Evolutionary conservation across 2,113 vertebrate species (phyloP), one percentile per base, ranked within the genome.

Genomic region (Ceratotherium simum): DNA sequence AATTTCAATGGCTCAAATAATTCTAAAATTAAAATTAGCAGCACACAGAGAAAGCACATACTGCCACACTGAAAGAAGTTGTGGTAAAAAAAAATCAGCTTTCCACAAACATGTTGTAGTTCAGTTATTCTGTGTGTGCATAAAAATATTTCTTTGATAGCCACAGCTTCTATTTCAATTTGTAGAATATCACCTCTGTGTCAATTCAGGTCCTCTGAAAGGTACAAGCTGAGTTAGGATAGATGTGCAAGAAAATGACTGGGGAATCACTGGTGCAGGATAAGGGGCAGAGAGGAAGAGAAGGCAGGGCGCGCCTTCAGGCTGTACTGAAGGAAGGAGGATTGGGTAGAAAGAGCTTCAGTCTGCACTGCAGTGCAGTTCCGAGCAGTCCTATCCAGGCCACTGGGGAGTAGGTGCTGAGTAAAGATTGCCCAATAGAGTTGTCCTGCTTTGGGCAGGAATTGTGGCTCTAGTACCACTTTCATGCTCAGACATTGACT

Each of bases 21-120:
- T 93, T 87, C 54, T 96, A 83, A 96, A 95, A 80, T 84, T 67
- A 25, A 83, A 82, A 76, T 90, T 14, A 93, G 9, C 11, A 48
- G 2, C n/a, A 65, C 67, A 36, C 9, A 86, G 67, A 76, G 23
- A 56, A 67, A 81, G 18, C 3, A 60, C 20, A 91, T 70, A 65
- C 51, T 96, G 36, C n/a, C 46, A 51, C 9, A 81, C 1, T 64
- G 73, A 72, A 92, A 80, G 25, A 39, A 2, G 5, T 79, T 96
- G 65, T 90, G 25, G 1, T 54, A 25, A n/a, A 82, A 92, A 92
- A 84, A 64, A 3, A 56, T 46, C 18, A 95, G 16, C 54, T 91
- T 81, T 92, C 46, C n/a, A 82, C 31, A 93, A 84, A 58, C 1
- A 64, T 39, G 29, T 70, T 65, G 1, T 60, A 89, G n/a, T 31